These are phyloP conservation scores for Caenorhabditis remanei DNA, from an alignment of 1,140 invertebrate species.

Conservation along the genomic window DNA sequence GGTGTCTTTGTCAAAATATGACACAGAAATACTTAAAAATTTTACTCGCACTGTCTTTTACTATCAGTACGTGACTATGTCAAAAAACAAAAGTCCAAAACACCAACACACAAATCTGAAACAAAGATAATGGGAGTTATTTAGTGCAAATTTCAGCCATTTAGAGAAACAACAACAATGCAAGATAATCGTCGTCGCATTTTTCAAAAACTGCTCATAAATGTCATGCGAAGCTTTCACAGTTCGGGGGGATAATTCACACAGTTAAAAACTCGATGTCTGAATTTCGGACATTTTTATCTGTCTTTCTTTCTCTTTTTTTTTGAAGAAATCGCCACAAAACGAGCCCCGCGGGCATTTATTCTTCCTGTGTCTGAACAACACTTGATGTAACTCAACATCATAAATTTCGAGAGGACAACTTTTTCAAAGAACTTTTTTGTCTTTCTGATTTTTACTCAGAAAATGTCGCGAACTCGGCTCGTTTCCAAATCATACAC, in stretches of 20 bases:
- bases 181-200: background rate
- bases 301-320: slow-evolving; percentile 21
- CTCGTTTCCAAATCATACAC: no score
- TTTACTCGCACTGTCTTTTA: no score
- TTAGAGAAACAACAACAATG: background rate
- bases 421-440: slow-evolving; percentile 28
- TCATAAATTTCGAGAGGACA: slow-evolving; percentile 47
- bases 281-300: slow-evolving; percentile 17
- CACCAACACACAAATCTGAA: slow-evolving; percentile 12
- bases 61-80: no score
- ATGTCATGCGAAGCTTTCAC: background rate
- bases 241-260: slow-evolving; percentile 35
- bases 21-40: no score
- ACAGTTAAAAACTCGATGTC: slow-evolving; percentile 25
- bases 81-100: background rate
- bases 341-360: slow-evolving; percentile 51
- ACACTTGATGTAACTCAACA: slow-evolving; percentile 39
- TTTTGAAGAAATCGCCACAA: slow-evolving; percentile 39
- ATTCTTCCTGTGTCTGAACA: background rate
- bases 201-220: background rate
- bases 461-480: slow-evolving; percentile 19
- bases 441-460: background rate
- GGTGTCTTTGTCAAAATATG: no score
- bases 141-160: background rate
- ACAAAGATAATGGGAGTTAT: background rate